These are phyloP conservation scores for Pediacus dermestoides DNA, from an alignment of 2,888 invertebrate genomes.

Conservation along the genomic window DNA sequence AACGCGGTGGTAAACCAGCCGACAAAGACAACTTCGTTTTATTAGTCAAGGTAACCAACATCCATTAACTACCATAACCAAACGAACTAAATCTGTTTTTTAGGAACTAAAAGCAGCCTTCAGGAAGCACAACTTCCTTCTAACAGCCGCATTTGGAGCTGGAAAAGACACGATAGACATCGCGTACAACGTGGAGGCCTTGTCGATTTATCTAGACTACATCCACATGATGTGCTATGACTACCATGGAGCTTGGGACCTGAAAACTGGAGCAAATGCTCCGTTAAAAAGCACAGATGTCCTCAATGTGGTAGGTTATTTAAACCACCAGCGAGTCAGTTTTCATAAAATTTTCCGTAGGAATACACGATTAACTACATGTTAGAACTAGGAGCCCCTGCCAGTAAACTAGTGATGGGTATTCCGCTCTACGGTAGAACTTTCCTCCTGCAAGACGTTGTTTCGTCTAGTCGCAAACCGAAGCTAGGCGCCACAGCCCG, in stretches of 20 bases:
- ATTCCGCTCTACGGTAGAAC: constrained; percentile 82
- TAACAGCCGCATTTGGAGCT: constrained; percentile 82
- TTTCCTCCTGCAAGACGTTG: constrained; percentile 57
- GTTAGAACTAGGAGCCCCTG: constrained; percentile 67
- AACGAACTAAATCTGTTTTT: constrained; percentile 11
- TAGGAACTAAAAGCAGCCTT: constrained; percentile 73
- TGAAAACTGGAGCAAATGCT: constrained; percentile 71
- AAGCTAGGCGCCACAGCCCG: constrained; percentile 56
- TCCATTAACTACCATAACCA: neutral
- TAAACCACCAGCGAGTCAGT: too few species aligned
- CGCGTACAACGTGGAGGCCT: constrained; percentile 71
- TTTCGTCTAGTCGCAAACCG: constrained; percentile 36
- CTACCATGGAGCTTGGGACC: constrained; percentile 83
- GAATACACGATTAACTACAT: constrained; percentile 74
- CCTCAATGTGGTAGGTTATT: constrained; percentile 70
- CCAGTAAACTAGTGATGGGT: constrained; percentile 76
- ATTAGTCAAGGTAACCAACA: constrained; percentile 63
- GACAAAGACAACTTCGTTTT: constrained; percentile 75
- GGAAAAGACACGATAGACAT: constrained; percentile 70
- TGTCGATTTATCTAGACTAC: constrained; percentile 66
- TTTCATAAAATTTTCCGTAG: too few species aligned
- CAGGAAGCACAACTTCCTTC: constrained; percentile 61
- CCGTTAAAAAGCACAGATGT: constrained; percentile 63
- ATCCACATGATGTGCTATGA: constrained; percentile 88
- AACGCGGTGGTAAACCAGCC: constrained; percentile 67